Evolutionary conservation across 2,888 invertebrate species (phyloP).

Genomic region (Hydrotaea cyrtoneurina): DNA sequence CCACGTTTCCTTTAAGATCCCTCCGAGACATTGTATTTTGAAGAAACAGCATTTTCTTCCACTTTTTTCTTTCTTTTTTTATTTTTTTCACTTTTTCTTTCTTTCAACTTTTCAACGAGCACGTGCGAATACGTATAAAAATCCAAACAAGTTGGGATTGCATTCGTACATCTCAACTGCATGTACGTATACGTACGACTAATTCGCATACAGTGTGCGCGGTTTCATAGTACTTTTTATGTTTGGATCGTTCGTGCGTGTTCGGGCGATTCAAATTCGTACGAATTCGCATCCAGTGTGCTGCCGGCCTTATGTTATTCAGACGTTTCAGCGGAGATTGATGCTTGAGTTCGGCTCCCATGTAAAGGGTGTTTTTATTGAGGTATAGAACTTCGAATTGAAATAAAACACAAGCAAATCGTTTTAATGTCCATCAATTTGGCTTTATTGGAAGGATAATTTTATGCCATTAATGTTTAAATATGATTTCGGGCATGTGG

Average conservation of each 20-base stretch:
- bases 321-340: too few relatives aligned
- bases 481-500: too few relatives aligned
- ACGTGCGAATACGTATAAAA: background rate
- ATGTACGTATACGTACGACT: conserved; percentile 10
- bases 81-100: background rate
- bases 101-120: background rate
- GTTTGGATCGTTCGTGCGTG: too few relatives aligned
- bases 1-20: conserved; percentile 7
- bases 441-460: too few relatives aligned
- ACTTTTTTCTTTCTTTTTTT: background rate
- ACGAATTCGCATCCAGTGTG: background rate
- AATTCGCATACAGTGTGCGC: background rate
- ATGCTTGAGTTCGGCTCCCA: too few relatives aligned
- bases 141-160: conserved; percentile 18
- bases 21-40: conserved; percentile 7
- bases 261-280: too few relatives aligned
- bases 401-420: too few relatives aligned
- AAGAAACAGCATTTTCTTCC: conserved; percentile 7
- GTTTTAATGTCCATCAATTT: too few relatives aligned
- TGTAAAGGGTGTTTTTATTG: too few relatives aligned
- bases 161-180: conserved; percentile 6
- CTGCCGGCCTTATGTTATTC: background rate
- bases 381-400: too few relatives aligned
- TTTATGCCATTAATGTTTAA: too few relatives aligned
- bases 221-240: too few relatives aligned